Percentiles rank a stretch among this genome's conserved stretches.
phyloP scores from a whole-genome alignment of 1,140 invertebrate species.

The Drosophila ohnishii region DNA sequence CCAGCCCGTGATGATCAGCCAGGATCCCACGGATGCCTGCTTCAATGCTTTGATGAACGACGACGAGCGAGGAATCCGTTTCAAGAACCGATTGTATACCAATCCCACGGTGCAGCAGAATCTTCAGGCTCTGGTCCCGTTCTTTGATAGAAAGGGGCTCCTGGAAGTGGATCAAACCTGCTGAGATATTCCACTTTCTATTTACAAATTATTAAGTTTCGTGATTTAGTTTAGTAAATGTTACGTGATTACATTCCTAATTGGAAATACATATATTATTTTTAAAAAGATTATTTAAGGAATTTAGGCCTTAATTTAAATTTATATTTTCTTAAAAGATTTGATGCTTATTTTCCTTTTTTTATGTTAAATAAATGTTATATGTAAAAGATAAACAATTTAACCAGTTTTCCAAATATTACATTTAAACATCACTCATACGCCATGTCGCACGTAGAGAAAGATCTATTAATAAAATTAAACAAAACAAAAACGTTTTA shows the following conservation, averaged over 20 bases:
- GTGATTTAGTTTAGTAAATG: background rate
- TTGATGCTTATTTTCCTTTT: background rate
- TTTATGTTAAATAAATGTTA: background rate
- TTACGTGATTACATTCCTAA: background rate
- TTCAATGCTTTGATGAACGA: constrained; percentile 75
- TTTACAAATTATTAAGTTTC: background rate
- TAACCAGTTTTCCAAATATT: background rate
- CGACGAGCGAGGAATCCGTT: constrained; percentile 70
- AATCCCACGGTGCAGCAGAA: constrained; percentile 68
- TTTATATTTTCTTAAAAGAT: background rate
- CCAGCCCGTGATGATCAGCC: constrained; percentile 72
- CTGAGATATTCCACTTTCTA: constrained; percentile 6
- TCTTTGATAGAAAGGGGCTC: constrained; percentile 72
- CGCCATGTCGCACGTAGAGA: background rate
- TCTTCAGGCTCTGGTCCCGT: constrained; percentile 59
- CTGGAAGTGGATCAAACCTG: constrained; percentile 69
- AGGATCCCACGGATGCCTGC: constrained; percentile 72
- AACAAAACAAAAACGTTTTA: too few relatives aligned
- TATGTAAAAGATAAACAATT: background rate
- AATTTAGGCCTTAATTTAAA: too few relatives aligned
- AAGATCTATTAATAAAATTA: background rate
- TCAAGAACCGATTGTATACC: constrained; percentile 66
- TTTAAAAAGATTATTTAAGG: background rate
- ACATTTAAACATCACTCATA: background rate
- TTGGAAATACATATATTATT: background rate